phyloP scores from a whole-genome alignment of 2,888 invertebrate species.

The Thumatha senex region DNA sequence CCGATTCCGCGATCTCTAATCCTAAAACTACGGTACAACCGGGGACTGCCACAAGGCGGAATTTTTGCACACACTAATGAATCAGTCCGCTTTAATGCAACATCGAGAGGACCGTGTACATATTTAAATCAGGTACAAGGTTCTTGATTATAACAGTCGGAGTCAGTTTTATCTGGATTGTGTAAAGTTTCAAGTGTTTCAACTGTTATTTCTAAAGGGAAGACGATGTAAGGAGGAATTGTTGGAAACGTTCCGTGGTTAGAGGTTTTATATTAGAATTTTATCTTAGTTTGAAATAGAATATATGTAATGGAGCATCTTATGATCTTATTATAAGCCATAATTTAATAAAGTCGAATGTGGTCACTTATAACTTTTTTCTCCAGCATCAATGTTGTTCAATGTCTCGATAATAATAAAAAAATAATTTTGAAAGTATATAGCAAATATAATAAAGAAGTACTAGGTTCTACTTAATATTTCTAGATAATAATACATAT shows the following conservation, averaged over 20 bases:
- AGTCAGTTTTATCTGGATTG: conserved; percentile 44
- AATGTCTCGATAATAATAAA: too few relatives aligned
- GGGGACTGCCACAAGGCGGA: conserved; percentile 28
- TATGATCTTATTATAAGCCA: too few relatives aligned
- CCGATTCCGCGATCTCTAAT: conserved; percentile 42
- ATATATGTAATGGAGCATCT: too few relatives aligned
- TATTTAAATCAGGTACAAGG: conserved; percentile 66
- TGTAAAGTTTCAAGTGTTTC: conserved; percentile 39
- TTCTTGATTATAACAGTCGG: conserved; percentile 55
- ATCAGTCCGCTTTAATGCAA: conserved; percentile 48
- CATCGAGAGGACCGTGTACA: conserved; percentile 50
- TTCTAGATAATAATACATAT: too few relatives aligned
- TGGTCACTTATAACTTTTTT: too few relatives aligned
- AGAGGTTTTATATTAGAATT: not conserved
- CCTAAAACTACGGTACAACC: conserved; percentile 32
- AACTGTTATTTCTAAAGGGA: conserved; percentile 32
- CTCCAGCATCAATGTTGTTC: too few relatives aligned
- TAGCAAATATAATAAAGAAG: too few relatives aligned
- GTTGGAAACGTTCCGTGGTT: not conserved
- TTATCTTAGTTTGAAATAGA: not conserved
- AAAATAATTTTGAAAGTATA: too few relatives aligned
- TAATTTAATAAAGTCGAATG: too few relatives aligned
- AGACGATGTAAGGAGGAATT: conserved; percentile 26
- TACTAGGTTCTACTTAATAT: too few relatives aligned
- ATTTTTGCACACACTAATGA: conserved; percentile 54